Evolutionary conservation across 1,140 invertebrate species (phyloP).

Genomic region (Hycleus cichorii): DNA sequence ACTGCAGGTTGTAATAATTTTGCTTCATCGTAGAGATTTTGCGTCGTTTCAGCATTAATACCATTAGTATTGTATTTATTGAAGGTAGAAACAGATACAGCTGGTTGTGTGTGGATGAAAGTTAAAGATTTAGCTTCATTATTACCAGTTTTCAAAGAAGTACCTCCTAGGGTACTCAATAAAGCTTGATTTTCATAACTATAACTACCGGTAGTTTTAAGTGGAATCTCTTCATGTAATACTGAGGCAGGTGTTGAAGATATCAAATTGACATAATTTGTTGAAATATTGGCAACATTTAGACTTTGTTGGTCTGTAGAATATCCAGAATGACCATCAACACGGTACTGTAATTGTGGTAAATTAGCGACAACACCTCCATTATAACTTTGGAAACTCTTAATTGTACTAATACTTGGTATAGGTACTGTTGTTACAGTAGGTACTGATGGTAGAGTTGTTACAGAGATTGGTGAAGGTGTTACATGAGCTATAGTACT

Average conservation of each 20-base stretch:
- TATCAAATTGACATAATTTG: neutral
- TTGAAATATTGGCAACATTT: constrained; percentile 6
- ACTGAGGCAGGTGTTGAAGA: constrained; percentile 5
- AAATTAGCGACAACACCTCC: constrained; percentile 36
- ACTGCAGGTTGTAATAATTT: neutral
- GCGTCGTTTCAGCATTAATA: neutral
- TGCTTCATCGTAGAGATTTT: neutral
- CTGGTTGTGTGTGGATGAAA: neutral
- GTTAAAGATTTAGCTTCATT: neutral
- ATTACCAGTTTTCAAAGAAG: neutral
- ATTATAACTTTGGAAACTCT: constrained; percentile 26
- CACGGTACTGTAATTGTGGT: constrained; percentile 34
- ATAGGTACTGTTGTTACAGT: constrained; percentile 31
- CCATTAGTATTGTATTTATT: neutral
- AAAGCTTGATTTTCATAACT: neutral
- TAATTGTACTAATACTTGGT: constrained; percentile 19
- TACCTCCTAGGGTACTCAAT: neutral
- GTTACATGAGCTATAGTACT: constrained; percentile 12
- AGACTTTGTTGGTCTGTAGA: neutral
- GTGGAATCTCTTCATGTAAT: neutral
- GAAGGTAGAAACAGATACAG: neutral
- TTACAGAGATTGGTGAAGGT: constrained; percentile 13
- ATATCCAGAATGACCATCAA: constrained; percentile 8
- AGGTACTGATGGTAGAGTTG: constrained; percentile 24
- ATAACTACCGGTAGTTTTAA: neutral